Evolutionary conservation across 1,140 invertebrate genomes (phyloP).

Genomic region (Drosophila fuyamai): DNA sequence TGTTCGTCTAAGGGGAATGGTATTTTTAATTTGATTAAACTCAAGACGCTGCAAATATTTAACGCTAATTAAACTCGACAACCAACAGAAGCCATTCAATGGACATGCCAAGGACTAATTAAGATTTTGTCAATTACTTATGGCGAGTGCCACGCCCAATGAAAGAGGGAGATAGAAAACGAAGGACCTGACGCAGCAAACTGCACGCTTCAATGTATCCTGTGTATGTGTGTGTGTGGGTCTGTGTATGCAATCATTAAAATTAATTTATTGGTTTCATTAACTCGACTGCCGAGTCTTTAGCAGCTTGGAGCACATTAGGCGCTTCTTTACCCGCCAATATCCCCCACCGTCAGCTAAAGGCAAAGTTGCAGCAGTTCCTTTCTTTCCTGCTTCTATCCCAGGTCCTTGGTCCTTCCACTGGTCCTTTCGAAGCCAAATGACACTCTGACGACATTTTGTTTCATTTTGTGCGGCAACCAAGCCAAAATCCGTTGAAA

Average conservation of each 20-base stretch:
- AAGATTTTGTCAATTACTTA: conserved; percentile 83
- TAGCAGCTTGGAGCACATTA: conserved; percentile 70
- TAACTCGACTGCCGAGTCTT: conserved; percentile 77
- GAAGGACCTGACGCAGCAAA: conserved; percentile 68
- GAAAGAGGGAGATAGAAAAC: conserved; percentile 1
- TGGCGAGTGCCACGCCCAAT: conserved; percentile 71
- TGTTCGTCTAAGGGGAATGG: conserved; percentile 2
- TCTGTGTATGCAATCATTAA: conserved; percentile 78
- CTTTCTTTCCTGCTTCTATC: background rate
- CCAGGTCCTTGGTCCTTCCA: conserved; percentile 1
- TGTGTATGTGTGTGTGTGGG: conserved; percentile 14
- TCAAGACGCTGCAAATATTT: conserved; percentile 65
- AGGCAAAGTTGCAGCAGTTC: conserved; percentile 51
- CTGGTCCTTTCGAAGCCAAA: conserved; percentile 63
- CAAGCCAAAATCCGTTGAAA: conserved; percentile 78
- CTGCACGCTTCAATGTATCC: conserved; percentile 54
- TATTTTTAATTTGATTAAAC: conserved; percentile 80
- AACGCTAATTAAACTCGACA: conserved; percentile 78
- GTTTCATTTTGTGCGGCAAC: conserved; percentile 60
- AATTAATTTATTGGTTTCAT: conserved; percentile 84
- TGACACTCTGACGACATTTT: conserved; percentile 74
- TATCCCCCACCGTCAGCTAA: conserved; percentile 4
- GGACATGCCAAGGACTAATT: conserved; percentile 82
- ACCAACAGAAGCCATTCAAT: conserved; percentile 75
- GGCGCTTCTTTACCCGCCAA: conserved; percentile 42